Conservation (phyloP, 2,797 vertebrate species). For the Cuniculus paca region DNA sequence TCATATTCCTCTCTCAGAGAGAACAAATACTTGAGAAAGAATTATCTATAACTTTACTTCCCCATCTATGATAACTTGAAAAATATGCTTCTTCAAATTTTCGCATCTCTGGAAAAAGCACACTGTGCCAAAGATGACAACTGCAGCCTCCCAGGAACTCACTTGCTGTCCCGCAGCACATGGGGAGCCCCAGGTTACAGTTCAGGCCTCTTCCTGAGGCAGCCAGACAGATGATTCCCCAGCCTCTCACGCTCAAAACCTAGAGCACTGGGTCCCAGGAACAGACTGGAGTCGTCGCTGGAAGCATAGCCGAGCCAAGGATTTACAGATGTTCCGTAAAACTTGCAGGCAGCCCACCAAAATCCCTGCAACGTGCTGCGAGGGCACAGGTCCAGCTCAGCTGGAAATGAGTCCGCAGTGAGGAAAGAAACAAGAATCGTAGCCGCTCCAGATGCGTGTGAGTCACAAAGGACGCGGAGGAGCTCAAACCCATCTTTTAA, state of each 20-base stretch:
- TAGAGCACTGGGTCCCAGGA: slow-evolving; percentile 52
- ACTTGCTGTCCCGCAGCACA: neutral
- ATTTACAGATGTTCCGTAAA: slow-evolving; percentile 81
- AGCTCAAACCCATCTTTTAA: slow-evolving; percentile 60
- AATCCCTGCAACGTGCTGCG: slow-evolving; percentile 47
- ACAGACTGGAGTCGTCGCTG: slow-evolving; percentile 65
- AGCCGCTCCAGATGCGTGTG: slow-evolving; percentile 22
- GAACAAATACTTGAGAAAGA: slow-evolving; percentile 41
- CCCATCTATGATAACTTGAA: neutral
- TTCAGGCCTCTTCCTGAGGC: neutral
- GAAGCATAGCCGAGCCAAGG: slow-evolving; percentile 64
- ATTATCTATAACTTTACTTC: neutral
- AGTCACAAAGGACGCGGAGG: slow-evolving; percentile 16
- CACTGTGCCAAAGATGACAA: neutral
- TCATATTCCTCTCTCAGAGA: neutral
- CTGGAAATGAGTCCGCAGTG: slow-evolving; percentile 56
- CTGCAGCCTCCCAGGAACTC: neutral
- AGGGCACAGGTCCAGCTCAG: slow-evolving; percentile 65
- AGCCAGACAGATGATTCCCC: slow-evolving; percentile 60
- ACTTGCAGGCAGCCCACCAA: slow-evolving; percentile 63
- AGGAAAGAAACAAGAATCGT: slow-evolving; percentile 25
- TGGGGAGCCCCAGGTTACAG: neutral
- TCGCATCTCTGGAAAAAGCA: neutral
- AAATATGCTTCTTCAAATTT: slow-evolving; percentile 1
- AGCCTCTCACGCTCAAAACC: slow-evolving; percentile 22